Base-by-base conservation (phyloP, 2,113 vertebrate genomes). In the Neomonachus schauinslandi region DNA sequence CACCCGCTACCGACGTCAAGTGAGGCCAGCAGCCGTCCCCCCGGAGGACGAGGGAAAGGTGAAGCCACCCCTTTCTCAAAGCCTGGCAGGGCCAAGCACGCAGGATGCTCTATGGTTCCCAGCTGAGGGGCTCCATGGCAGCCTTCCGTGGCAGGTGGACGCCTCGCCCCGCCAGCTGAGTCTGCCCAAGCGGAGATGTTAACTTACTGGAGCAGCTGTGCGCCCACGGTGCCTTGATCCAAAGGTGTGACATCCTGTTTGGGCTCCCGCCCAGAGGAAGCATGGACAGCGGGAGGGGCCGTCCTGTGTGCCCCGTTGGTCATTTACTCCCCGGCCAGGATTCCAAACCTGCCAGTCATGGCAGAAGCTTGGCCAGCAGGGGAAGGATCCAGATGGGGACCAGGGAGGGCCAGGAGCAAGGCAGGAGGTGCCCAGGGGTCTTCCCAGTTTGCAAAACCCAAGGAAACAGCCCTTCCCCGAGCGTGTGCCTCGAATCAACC, bases 1-100 rank as follows among this genome's bases (percentile, higher is more conserved):
- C 22, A 5, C 39, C 39, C 39, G 39, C 39, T 42, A 42, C 51
- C 1, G 0, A 5, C 0, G 2, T 2, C 8, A 2, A n/a, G 28
- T 0, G 51, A 84, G 85, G 33, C 74, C 69, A 0, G 31, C 9
- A 13, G 24, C 19, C 16, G 0, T 67, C 59, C 19, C 39, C 18
- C 0, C 0, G 12, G 57, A 69, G 11, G 36, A 36, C 59, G 1
- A 11, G 19, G 74, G 22, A n/a, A 6, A 31, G 39, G 39, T 0
- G 12, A 26, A 13, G 39, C 65, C 0, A 26, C 3, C 63, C 61
- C 6, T 2, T 63, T 46, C 39, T 24, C 61, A 5, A 59, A 67
- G 95, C 26, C n/a, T 1, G 63, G 74, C 19, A 0, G 2, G 26
- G 5, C 5, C 0, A 15, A 21, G 22, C 61, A 7, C 7, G 5